Percentiles rank a stretch among this genome's conserved stretches.
phyloP scores from a whole-genome alignment of 2,888 invertebrate species.

The Tetanocera ferruginea region DNA sequence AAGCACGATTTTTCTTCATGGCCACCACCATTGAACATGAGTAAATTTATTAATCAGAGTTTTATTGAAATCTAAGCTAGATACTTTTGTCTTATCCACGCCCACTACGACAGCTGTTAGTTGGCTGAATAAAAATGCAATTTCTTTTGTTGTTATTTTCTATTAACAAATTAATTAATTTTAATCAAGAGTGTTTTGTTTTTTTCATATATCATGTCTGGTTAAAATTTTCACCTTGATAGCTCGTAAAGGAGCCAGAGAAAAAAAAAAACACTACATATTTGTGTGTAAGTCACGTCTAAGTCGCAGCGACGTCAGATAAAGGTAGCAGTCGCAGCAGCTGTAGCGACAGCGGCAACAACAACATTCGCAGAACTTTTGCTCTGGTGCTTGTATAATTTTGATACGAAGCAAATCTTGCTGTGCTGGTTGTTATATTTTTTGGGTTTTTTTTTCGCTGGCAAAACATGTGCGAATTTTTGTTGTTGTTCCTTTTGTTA shows the following conservation, averaged over 20 bases:
- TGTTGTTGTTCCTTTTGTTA: constrained; percentile 3
- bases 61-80: constrained; percentile 4
- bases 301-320: not conserved
- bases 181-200: constrained; percentile 25
- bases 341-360: not conserved
- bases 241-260: constrained; percentile 1
- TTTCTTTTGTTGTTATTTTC: constrained; percentile 7
- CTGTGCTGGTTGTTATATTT: not conserved
- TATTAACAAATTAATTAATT: constrained; percentile 18
- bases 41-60: constrained; percentile 9
- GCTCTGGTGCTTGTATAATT: not conserved
- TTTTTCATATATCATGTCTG: constrained; percentile 18
- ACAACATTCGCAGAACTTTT: not conserved
- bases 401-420: not conserved
- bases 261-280: constrained; percentile 1
- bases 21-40: not conserved
- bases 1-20: constrained; percentile 20
- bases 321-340: constrained; percentile 17
- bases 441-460: not conserved
- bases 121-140: not conserved
- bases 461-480: constrained; percentile 11
- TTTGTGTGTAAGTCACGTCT: constrained; percentile 26
- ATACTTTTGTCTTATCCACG: not conserved
- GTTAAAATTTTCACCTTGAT: constrained; percentile 34
- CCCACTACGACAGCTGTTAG: not conserved